A percentile compares a stretch with the other conserved stretches of the same genome.
Conservation (phyloP, 2,113 vertebrate species). For the Callospermophilus lateralis region DNA sequence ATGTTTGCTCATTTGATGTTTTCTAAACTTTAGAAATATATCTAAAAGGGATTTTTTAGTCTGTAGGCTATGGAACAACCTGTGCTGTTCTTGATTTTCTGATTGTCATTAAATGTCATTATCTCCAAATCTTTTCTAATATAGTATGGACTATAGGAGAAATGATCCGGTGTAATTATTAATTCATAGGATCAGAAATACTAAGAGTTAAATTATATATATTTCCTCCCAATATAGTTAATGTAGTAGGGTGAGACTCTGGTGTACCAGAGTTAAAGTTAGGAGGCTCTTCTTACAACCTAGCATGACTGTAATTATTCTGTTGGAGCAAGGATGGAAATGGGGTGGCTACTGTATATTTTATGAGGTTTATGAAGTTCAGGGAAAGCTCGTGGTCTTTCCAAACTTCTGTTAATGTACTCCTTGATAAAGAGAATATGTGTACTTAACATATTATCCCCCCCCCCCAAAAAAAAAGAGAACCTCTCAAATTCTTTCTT, state of each 20-base stretch:
- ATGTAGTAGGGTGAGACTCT: not conserved
- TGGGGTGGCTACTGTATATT: not conserved
- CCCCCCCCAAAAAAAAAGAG: not conserved
- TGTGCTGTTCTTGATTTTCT: not conserved
- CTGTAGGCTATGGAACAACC: too few species aligned
- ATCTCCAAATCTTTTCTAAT: not conserved
- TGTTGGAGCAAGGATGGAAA: not conserved
- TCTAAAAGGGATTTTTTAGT: not conserved
- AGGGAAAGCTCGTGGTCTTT: not conserved
- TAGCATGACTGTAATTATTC: not conserved
- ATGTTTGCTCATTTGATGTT: not conserved
- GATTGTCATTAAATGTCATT: slow-evolving; percentile 4
- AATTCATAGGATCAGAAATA: not conserved
- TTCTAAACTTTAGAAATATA: not conserved
- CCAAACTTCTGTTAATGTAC: not conserved
- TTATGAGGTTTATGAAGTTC: not conserved
- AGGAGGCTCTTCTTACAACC: not conserved
- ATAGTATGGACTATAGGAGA: not conserved
- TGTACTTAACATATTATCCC: not conserved
- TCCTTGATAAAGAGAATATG: not conserved
- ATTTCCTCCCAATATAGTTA: not conserved
- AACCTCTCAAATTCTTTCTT: not conserved
- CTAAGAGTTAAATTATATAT: not conserved
- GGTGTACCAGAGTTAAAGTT: not conserved
- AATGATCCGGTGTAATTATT: not conserved